These are phyloP conservation scores for Scartelaos histophorus DNA, from an alignment of 2,113 vertebrate species.

Conservation along the genomic window DNA sequence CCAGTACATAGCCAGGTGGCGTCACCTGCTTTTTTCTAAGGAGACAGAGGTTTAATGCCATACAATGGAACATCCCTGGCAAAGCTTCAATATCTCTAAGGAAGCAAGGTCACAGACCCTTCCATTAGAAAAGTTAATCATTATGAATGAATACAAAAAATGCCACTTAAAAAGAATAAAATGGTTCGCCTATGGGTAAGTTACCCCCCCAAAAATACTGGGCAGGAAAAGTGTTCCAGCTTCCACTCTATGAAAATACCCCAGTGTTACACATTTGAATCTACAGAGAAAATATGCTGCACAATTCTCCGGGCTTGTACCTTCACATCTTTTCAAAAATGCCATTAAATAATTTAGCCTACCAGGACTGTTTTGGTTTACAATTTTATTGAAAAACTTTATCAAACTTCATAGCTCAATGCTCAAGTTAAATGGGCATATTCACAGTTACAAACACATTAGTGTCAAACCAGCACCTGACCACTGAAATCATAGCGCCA, in stretches of 20 bases:
- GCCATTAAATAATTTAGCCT: not conserved
- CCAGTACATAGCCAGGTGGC: no score
- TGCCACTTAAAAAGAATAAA: no score
- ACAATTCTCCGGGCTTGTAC: not conserved
- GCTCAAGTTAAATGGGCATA: conserved; percentile 18
- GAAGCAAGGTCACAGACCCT: not conserved
- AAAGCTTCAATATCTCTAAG: no score
- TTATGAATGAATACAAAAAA: no score
- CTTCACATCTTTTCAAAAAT: not conserved
- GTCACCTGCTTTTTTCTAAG: no score
- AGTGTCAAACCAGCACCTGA: conserved; percentile 48
- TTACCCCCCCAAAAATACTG: no score
- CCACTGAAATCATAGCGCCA: not conserved
- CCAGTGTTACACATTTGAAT: not conserved
- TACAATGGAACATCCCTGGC: no score
- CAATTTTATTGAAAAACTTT: conserved; percentile 6
- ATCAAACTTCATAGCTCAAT: conserved; percentile 44
- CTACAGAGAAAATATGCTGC: not conserved
- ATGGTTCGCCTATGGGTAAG: no score
- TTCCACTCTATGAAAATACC: no score
- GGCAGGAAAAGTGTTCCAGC: no score
- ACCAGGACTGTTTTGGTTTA: not conserved
- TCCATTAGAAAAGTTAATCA: no score
- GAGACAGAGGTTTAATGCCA: no score
- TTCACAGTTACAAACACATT: conserved; percentile 51